phyloP scores from a whole-genome alignment of 2,888 invertebrate species.

The Phalera bucephala region DNA sequence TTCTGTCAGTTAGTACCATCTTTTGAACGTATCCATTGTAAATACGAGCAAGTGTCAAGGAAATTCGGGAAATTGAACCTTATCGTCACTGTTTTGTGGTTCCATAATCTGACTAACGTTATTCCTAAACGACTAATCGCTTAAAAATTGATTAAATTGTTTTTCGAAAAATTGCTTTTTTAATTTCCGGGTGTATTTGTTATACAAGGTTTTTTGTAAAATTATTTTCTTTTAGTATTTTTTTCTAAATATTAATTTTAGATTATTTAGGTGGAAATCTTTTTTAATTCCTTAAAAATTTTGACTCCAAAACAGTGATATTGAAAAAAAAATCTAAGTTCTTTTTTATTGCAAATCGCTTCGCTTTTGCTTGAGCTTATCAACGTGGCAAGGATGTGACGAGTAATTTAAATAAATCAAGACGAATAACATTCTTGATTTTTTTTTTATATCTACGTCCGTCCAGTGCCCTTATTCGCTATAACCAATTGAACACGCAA shows the following conservation, averaged over 20 bases:
- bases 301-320: slow-evolving; percentile 50
- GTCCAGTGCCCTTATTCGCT: too few relatives aligned
- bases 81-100: slow-evolving; percentile 63
- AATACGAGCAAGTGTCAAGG: slow-evolving; percentile 80
- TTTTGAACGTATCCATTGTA: slow-evolving; percentile 60
- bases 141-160: background rate
- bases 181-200: background rate
- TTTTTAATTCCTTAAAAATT: slow-evolving; percentile 5
- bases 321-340: slow-evolving; percentile 20
- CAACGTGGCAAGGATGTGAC: slow-evolving; percentile 63
- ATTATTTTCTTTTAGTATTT: background rate
- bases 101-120: slow-evolving; percentile 17
- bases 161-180: background rate
- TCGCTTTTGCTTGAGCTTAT: slow-evolving; percentile 79
- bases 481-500: too few relatives aligned
- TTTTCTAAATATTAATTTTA: too few relatives aligned
- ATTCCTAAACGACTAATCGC: slow-evolving; percentile 6
- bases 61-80: slow-evolving; percentile 20
- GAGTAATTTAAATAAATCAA: slow-evolving; percentile 3
- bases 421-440: slow-evolving; percentile 8
- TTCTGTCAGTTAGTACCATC: slow-evolving; percentile 45
- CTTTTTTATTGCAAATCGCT: slow-evolving; percentile 58
- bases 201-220: background rate
- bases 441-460: too few relatives aligned
- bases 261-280: background rate